phyloP scores from a whole-genome alignment of 2,888 invertebrate species.

The Tipula helvola region DNA sequence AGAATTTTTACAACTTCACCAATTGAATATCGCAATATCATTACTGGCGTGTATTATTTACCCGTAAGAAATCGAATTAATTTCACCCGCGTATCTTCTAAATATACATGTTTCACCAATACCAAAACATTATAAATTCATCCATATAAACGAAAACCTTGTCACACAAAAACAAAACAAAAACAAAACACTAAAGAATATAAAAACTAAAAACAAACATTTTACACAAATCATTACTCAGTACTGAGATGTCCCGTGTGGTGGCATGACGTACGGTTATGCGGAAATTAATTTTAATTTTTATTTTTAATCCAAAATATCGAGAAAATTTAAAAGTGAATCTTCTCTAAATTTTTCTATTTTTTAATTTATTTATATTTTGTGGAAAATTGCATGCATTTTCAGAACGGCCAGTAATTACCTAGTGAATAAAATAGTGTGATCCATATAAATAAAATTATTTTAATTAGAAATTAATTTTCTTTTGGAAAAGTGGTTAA shows the following conservation, averaged over 20 bases:
- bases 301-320: neutral
- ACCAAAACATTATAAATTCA: neutral
- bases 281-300: neutral
- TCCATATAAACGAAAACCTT: neutral
- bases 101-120: neutral
- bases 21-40: neutral
- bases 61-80: neutral
- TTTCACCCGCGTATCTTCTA: neutral
- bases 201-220: neutral
- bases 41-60: neutral
- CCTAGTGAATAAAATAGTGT: neutral
- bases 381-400: neutral
- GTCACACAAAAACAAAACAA: neutral
- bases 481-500: neutral
- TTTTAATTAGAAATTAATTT: neutral
- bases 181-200: neutral
- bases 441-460: neutral
- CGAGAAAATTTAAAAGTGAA: neutral
- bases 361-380: neutral
- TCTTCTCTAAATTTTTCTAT: neutral
- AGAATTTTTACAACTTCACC: neutral
- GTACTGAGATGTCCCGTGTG: slow-evolving; percentile 9
- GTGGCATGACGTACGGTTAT: slow-evolving; percentile 6
- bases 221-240: neutral
- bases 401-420: neutral